Evolutionary conservation across 2,113 vertebrate genomes (phyloP).

Genomic region (Microcebus griseorufus): DNA sequence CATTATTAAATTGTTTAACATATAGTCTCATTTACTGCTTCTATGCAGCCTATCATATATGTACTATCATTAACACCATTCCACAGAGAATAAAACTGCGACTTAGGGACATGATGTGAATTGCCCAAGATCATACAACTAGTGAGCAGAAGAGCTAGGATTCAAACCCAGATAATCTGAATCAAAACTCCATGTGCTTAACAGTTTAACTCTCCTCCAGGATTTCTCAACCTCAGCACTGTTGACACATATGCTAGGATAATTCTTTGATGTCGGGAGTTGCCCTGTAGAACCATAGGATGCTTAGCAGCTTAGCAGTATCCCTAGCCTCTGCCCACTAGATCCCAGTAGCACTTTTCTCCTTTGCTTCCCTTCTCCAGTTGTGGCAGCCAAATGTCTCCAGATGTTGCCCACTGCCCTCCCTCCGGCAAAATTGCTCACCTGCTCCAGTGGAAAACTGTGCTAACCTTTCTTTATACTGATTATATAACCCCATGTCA

Average conservation of each 20-base stretch:
- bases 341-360: neutral
- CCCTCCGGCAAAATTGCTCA: neutral
- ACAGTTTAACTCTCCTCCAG: neutral
- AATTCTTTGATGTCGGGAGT: neutral
- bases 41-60: neutral
- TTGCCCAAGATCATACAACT: neutral
- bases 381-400: neutral
- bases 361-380: neutral
- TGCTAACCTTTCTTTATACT: neutral
- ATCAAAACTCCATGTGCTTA: neutral
- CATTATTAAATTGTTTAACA: neutral
- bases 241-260: accelerated
- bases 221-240: neutral
- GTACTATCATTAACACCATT: neutral
- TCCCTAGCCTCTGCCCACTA: neutral
- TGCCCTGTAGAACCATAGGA: neutral
- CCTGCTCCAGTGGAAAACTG: neutral
- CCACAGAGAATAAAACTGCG: neutral
- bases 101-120: neutral
- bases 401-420: neutral
- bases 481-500: neutral
- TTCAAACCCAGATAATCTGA: neutral
- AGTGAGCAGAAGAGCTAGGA: neutral
- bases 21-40: neutral
- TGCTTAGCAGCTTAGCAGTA: neutral